These are phyloP conservation scores for Thaumatotibia leucotreta DNA, from an alignment of 1,140 invertebrate genomes.

Conservation along the genomic window DNA sequence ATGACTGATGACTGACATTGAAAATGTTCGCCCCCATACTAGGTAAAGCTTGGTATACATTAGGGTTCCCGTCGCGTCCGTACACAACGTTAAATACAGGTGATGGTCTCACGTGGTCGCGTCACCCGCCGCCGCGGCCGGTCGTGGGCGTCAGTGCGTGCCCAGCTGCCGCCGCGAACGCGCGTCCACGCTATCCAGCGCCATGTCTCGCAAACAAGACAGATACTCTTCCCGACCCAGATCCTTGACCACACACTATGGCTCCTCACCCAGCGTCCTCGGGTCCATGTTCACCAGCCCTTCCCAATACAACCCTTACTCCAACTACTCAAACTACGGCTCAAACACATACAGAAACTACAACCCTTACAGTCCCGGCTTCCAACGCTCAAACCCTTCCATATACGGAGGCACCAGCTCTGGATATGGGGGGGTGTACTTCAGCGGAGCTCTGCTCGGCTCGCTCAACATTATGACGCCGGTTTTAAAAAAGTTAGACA, in stretches of 20 bases:
- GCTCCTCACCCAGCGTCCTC: conserved; percentile 60
- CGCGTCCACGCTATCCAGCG: conserved; percentile 27
- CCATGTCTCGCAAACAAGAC: conserved; percentile 62
- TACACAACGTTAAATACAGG: conserved; percentile 47
- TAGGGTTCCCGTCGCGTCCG: background rate
- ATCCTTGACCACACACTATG: conserved; percentile 57
- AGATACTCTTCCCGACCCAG: conserved; percentile 57
- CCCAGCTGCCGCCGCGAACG: conserved; percentile 44
- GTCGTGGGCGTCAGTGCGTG: conserved; percentile 64
- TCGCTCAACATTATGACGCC: conserved; percentile 76
- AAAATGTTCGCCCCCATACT: background rate
- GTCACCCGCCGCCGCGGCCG: conserved; percentile 36
- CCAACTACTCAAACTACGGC: conserved; percentile 56
- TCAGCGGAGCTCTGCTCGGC: conserved; percentile 71
- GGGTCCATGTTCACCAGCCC: conserved; percentile 47
- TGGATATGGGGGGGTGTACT: conserved; percentile 79
- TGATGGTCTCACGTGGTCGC: conserved; percentile 53
- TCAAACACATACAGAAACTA: conserved; percentile 72
- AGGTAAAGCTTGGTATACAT: background rate
- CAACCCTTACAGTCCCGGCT: conserved; percentile 61
- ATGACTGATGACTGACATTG: background rate
- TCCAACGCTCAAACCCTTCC: conserved; percentile 51
- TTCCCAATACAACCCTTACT: conserved; percentile 53
- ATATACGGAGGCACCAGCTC: conserved; percentile 81
- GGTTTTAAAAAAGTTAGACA: conserved; percentile 75